A percentile compares a stretch with the other conserved stretches of the same genome.
These are phyloP conservation scores for Crotophaga sulcirostris DNA, from an alignment of 2,113 vertebrate species.

Conservation along the genomic window DNA sequence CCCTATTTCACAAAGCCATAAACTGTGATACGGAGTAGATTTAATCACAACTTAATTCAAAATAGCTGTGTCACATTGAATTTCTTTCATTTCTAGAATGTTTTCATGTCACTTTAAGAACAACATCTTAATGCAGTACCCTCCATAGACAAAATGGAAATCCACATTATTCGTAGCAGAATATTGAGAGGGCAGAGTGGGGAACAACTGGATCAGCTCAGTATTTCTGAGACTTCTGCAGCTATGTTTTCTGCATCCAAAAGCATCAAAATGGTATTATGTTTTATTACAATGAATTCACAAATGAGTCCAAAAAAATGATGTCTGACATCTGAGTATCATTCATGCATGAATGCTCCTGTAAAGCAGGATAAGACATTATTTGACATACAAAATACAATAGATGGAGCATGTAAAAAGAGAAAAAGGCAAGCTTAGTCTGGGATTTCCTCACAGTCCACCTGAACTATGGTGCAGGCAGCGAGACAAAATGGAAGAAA, in stretches of 20 bases:
- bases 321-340: not conserved
- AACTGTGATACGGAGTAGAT: not conserved
- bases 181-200: fast-evolving
- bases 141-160: not conserved
- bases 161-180: not conserved
- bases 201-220: not conserved
- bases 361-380: slow-evolving; percentile 15
- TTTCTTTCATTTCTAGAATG: not conserved
- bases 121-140: not conserved
- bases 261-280: not conserved
- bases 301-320: slow-evolving; percentile 9
- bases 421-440: not conserved
- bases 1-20: not conserved
- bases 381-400: slow-evolving; percentile 6
- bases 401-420: not conserved
- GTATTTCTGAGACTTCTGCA: slow-evolving; percentile 19
- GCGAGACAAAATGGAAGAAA: not conserved
- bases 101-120: not conserved
- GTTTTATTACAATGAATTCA: slow-evolving; percentile 19
- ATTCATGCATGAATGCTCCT: not conserved
- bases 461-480: not conserved
- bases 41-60: not conserved
- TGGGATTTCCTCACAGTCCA: not conserved
- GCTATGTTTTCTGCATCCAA: not conserved
- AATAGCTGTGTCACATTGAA: not conserved